Conservation (phyloP, 2,888 invertebrate species). For the Prostheceraeus crozeri region DNA sequence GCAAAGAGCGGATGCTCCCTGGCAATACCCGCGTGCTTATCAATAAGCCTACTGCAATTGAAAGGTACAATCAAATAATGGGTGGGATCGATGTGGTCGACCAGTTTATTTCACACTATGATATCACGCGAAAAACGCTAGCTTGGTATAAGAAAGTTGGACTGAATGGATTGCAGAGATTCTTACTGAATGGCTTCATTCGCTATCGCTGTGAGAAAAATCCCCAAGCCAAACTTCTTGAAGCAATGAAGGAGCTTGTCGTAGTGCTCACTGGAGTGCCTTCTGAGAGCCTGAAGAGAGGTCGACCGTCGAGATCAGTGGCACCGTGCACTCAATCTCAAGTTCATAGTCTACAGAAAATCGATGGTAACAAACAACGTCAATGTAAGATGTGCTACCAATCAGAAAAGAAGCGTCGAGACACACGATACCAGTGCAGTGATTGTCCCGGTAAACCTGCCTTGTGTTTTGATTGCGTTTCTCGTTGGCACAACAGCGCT, state of each 20-base stretch:
- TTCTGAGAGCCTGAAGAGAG: conserved; percentile 15
- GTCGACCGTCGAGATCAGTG: conserved; percentile 4
- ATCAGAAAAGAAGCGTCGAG: neutral
- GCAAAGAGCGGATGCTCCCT: conserved; percentile 12
- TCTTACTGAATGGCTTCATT: conserved; percentile 22
- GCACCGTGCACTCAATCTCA: conserved; percentile 10
- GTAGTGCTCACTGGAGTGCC: conserved; percentile 22
- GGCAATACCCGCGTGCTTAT: conserved; percentile 21
- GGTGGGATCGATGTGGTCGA: conserved; percentile 21
- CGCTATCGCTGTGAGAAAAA: conserved; percentile 27
- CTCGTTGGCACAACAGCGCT: conserved; percentile 19
- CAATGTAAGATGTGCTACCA: conserved; percentile 30
- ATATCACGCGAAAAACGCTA: conserved; percentile 13
- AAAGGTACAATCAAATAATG: conserved; percentile 22
- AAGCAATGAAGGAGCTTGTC: conserved; percentile 20
- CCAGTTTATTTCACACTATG: conserved; percentile 19
- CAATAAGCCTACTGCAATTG: conserved; percentile 30
- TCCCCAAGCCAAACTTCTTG: conserved; percentile 16
- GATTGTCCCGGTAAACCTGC: conserved; percentile 24
- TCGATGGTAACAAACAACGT: conserved; percentile 7
- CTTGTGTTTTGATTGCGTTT: conserved; percentile 19
- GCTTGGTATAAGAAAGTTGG: conserved; percentile 29
- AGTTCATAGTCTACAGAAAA: conserved; percentile 20
- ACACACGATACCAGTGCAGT: conserved; percentile 19
- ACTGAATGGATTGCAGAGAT: conserved; percentile 30